These are phyloP conservation scores for Sclerurus mexicanus DNA, from an alignment of 2,113 vertebrate species.

Conservation along the genomic window DNA sequence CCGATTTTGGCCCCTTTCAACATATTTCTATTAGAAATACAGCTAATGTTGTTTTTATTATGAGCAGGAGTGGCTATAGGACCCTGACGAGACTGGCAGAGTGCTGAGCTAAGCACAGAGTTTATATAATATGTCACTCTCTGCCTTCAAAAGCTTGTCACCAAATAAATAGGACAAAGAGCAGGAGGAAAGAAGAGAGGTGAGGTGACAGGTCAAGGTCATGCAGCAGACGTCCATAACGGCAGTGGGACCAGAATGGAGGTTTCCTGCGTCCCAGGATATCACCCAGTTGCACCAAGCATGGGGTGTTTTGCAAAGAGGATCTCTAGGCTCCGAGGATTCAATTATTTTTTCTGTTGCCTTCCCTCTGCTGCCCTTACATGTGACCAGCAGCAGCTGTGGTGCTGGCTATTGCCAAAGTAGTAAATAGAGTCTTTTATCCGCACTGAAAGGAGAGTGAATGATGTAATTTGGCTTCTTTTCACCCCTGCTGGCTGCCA, in stretches of 20 bases:
- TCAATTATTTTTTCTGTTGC: background rate
- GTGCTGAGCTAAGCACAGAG: background rate
- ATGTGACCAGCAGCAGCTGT: slow-evolving; percentile 5
- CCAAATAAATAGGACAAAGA: background rate
- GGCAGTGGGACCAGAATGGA: background rate
- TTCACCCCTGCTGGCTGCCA: background rate
- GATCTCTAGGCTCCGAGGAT: background rate
- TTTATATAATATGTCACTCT: background rate
- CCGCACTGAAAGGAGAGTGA: slow-evolving; percentile 24
- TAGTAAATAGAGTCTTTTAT: slow-evolving; percentile 59
- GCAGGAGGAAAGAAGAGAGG: background rate
- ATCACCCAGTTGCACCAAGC: background rate
- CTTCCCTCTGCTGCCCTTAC: background rate
- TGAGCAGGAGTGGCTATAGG: background rate
- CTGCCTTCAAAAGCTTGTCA: background rate
- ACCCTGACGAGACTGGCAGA: background rate
- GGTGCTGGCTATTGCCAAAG: slow-evolving; percentile 10
- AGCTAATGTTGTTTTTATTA: background rate
- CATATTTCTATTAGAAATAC: background rate
- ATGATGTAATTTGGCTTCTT: slow-evolving; percentile 47
- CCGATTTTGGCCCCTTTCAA: background rate
- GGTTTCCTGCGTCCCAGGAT: background rate
- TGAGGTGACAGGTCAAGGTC: background rate
- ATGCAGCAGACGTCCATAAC: rapidly evolving
- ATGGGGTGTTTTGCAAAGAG: background rate